These are phyloP conservation scores for Drosophila lacertosa DNA, from an alignment of 1,140 invertebrate species.

Conservation along the genomic window DNA sequence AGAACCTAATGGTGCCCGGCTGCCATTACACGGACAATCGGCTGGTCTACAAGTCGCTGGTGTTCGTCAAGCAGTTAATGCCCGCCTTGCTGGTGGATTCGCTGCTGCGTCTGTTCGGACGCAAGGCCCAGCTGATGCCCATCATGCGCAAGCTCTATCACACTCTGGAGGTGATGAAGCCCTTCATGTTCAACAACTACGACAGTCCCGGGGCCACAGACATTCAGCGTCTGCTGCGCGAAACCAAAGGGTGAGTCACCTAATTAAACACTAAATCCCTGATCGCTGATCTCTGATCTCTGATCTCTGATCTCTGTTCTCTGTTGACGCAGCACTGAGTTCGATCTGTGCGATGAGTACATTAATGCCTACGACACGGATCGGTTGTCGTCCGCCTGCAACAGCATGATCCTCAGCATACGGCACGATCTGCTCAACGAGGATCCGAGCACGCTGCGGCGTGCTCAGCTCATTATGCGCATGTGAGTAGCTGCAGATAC, in stretches of 20 bases:
- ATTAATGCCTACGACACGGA: not conserved
- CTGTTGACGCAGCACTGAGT: constrained; percentile 38
- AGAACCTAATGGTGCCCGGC: constrained; percentile 57
- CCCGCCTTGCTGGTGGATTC: constrained; percentile 59
- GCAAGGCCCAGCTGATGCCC: constrained; percentile 52
- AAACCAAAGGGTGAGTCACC: constrained; percentile 22
- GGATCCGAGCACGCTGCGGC: constrained; percentile 44
- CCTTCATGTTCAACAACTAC: constrained; percentile 76
- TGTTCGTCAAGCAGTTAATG: constrained; percentile 64
- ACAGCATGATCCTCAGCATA: constrained; percentile 60
- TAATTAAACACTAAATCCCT: too few relatives aligned
- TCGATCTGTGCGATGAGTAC: constrained; percentile 33
- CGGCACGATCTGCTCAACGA: constrained; percentile 56
- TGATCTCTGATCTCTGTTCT: not conserved
- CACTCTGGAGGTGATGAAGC: constrained; percentile 74
- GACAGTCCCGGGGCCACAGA: constrained; percentile 59
- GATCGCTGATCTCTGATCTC: not conserved
- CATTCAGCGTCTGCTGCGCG: constrained; percentile 6
- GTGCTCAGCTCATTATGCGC: constrained; percentile 30
- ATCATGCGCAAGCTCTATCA: constrained; percentile 59
- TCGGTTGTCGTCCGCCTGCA: constrained; percentile 9
- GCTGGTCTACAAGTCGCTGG: constrained; percentile 58
- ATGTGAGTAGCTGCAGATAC: constrained; percentile 43
- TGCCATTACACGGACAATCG: constrained; percentile 58
- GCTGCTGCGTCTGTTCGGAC: constrained; percentile 43